Percentiles rank a stretch among this genome's conserved stretches.
phyloP scores from a whole-genome alignment of 2,113 vertebrate genomes.

The Pteropus alecto region DNA sequence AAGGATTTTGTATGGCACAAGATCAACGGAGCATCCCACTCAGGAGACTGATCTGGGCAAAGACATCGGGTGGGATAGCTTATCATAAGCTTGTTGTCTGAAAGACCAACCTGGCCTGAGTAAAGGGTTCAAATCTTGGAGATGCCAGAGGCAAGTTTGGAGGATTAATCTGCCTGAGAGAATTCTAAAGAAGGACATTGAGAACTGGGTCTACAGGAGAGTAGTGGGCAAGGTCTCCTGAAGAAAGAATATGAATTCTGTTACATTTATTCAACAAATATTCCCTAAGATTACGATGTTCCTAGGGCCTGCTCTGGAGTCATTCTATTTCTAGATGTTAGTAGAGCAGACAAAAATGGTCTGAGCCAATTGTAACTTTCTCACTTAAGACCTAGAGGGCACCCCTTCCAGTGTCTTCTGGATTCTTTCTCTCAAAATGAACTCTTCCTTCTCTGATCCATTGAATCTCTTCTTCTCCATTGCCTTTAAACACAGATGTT shows the following conservation, averaged over 20 bases:
- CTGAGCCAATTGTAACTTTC: neutral
- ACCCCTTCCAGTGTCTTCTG: neutral
- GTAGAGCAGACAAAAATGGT: neutral
- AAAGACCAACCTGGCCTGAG: neutral
- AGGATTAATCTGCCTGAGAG: neutral
- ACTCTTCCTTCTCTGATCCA: neutral
- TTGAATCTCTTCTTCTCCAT: neutral
- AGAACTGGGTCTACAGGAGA: neutral
- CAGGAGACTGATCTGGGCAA: neutral
- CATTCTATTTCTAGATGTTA: neutral
- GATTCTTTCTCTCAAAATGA: neutral
- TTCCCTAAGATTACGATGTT: no score
- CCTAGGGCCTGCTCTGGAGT: neutral
- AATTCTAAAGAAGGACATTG: neutral
- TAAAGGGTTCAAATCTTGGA: neutral
- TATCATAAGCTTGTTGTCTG: neutral
- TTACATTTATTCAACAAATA: neutral
- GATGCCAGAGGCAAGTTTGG: accelerated
- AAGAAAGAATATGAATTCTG: neutral
- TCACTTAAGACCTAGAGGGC: neutral
- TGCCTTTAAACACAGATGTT: neutral
- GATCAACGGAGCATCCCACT: neutral
- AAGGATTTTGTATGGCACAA: neutral
- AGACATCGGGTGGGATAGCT: neutral
- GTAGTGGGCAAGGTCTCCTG: neutral